Evolutionary conservation across 1,140 invertebrate species (phyloP).

Genomic region (Hetaerina americana): DNA sequence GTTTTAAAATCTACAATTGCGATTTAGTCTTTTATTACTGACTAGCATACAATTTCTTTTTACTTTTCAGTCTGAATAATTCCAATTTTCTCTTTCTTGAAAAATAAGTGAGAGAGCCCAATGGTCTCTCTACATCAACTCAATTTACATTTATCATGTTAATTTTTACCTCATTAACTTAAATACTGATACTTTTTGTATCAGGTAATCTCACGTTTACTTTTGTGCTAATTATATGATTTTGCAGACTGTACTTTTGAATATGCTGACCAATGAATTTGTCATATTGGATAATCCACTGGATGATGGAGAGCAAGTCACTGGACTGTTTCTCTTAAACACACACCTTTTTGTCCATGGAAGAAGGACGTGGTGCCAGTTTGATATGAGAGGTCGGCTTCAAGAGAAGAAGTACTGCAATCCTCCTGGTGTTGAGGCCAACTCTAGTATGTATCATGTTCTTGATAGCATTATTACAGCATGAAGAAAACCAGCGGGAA

Average conservation of each 20-base stretch:
- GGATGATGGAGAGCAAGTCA: slow-evolving; percentile 48
- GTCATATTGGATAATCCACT: slow-evolving; percentile 71
- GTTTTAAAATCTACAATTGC: no score
- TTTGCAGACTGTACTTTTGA: slow-evolving; percentile 63
- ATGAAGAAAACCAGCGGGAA: no score
- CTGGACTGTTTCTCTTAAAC: slow-evolving; percentile 61
- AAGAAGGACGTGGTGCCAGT: slow-evolving; percentile 45
- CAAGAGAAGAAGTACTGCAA: slow-evolving; percentile 16
- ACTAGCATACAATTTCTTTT: no score
- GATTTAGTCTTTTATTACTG: no score
- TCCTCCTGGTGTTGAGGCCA: background rate
- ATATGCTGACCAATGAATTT: slow-evolving; percentile 84
- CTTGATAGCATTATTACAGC: no score
- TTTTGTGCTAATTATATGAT: no score
- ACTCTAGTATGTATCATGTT: no score
- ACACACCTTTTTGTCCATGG: slow-evolving; percentile 41
- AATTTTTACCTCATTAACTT: background rate
- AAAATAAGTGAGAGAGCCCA: no score
- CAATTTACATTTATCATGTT: background rate
- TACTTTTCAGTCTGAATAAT: no score
- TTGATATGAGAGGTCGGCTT: slow-evolving; percentile 51
- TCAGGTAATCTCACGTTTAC: background rate
- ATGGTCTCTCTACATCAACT: no score
- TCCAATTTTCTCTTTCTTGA: no score
- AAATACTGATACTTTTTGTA: background rate